Percentiles rank a stretch among this genome's conserved stretches.
These are phyloP conservation scores for Tinea trinotella DNA, from an alignment of 2,888 invertebrate genomes.

Conservation along the genomic window DNA sequence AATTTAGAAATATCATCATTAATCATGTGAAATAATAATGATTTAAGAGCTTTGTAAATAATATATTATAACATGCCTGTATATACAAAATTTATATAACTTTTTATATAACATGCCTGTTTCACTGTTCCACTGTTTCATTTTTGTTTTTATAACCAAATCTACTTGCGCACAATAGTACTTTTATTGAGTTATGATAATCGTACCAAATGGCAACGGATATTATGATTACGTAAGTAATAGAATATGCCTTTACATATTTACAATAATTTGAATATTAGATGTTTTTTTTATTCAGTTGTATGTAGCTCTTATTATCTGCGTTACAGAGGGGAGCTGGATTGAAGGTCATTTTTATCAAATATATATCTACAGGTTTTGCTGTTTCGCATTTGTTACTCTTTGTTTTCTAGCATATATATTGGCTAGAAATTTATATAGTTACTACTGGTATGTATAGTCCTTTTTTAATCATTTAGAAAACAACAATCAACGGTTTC, in stretches of 20 bases:
- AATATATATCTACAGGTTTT: not conserved
- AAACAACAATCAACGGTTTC: conserved; percentile 2
- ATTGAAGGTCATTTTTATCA: not conserved
- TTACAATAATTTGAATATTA: not conserved
- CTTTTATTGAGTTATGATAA: too few species aligned
- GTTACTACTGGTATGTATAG: not conserved
- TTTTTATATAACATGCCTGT: too few species aligned
- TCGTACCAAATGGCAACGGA: too few species aligned
- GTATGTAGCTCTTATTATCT: conserved; percentile 6
- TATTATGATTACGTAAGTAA: conserved; percentile 1
- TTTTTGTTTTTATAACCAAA: too few species aligned
- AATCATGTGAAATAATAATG: too few species aligned
- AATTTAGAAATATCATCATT: too few species aligned
- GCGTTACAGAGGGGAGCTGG: conserved; percentile 11
- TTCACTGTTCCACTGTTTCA: too few species aligned
- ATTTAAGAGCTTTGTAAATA: too few species aligned
- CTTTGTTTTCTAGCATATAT: conserved; percentile 8
- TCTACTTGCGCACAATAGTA: too few species aligned
- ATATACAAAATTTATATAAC: too few species aligned
- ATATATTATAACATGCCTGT: too few species aligned
- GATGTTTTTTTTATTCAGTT: not conserved
- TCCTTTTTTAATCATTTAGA: conserved; percentile 5
- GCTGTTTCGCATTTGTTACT: not conserved
- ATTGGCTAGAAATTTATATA: not conserved
- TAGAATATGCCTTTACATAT: not conserved